Percentiles rank a stretch among this genome's conserved stretches.
These are phyloP conservation scores for Oryctolagus cuniculus DNA, from an alignment of 2,113 vertebrate species.

Conservation along the genomic window DNA sequence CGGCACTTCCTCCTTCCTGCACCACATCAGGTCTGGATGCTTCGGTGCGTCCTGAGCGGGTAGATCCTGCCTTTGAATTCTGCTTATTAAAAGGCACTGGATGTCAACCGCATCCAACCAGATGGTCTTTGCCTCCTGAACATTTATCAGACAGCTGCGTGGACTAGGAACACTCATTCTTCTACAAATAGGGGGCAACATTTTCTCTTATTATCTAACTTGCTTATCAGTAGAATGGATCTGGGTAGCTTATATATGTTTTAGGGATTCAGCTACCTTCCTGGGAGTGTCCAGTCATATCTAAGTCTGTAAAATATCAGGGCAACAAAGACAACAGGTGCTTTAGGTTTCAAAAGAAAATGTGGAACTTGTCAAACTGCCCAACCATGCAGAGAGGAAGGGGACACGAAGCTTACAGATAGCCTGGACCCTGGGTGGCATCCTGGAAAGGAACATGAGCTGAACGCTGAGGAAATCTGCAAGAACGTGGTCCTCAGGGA, in stretches of 20 bases:
- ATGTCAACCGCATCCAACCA: conserved; percentile 28
- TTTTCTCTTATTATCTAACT: conserved; percentile 2
- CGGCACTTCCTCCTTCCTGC: conserved; percentile 69
- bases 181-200: not conserved
- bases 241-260: not conserved
- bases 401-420: not conserved
- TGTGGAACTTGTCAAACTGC: not conserved
- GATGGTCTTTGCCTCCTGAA: not conserved
- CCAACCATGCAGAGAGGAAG: not conserved
- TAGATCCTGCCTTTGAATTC: conserved; percentile 81
- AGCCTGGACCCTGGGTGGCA: not conserved
- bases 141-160: conserved; percentile 54
- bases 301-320: not conserved
- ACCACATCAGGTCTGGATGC: conserved; percentile 41
- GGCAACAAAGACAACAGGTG: not conserved
- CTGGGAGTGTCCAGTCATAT: not conserved
- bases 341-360: not conserved
- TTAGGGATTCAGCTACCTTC: not conserved
- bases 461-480: not conserved
- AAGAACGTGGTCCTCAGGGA: not conserved
- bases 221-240: not conserved
- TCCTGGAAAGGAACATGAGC: not conserved
- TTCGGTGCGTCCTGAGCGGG: conserved; percentile 74
- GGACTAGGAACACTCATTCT: conserved; percentile 9
- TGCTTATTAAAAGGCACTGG: conserved; percentile 48